Percentiles rank a stretch among this genome's conserved stretches.
These are phyloP conservation scores for Sebastiscus albofasciatus DNA, from an alignment of 2,797 vertebrate genomes.

Conservation along the genomic window DNA sequence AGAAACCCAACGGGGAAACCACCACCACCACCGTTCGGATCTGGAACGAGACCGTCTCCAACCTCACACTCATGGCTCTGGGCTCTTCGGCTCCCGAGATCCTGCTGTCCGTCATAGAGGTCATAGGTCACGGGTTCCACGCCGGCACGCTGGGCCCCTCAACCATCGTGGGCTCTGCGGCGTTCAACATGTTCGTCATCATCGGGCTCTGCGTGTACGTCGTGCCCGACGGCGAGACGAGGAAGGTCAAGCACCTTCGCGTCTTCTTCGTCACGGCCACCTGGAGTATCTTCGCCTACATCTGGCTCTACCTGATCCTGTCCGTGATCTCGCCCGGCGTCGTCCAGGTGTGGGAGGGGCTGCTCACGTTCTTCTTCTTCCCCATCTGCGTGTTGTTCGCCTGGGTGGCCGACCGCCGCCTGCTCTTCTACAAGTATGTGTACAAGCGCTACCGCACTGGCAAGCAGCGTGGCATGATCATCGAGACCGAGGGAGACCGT, in stretches of 20 bases:
- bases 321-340: constrained; percentile 94
- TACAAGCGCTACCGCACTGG: constrained; percentile 97
- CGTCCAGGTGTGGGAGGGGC: constrained; percentile 97
- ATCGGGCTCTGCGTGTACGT: constrained; percentile 97
- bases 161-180: constrained; percentile 97
- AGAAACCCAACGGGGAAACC: constrained; percentile 97
- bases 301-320: constrained; percentile 98
- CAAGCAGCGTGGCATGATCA: constrained; percentile 98
- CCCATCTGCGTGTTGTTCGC: constrained; percentile 97
- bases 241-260: constrained; percentile 96
- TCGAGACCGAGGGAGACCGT: constrained; percentile 95
- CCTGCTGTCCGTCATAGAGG: constrained; percentile 96
- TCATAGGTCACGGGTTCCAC: constrained; percentile 92
- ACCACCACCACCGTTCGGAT: constrained; percentile 96
- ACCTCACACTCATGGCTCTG: constrained; percentile 97
- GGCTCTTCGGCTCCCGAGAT: constrained; percentile 98
- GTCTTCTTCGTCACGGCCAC: constrained; percentile 98
- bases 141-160: constrained; percentile 93
- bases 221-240: constrained; percentile 95
- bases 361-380: constrained; percentile 98
- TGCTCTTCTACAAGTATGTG: constrained; percentile 98
- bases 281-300: constrained; percentile 99
- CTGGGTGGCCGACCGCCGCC: constrained; percentile 96
- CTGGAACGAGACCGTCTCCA: constrained; percentile 99
- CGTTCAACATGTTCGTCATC: constrained; percentile 99